Base-by-base conservation (phyloP, 2,888 invertebrate genomes). In the Platycnemis pennipes region DNA sequence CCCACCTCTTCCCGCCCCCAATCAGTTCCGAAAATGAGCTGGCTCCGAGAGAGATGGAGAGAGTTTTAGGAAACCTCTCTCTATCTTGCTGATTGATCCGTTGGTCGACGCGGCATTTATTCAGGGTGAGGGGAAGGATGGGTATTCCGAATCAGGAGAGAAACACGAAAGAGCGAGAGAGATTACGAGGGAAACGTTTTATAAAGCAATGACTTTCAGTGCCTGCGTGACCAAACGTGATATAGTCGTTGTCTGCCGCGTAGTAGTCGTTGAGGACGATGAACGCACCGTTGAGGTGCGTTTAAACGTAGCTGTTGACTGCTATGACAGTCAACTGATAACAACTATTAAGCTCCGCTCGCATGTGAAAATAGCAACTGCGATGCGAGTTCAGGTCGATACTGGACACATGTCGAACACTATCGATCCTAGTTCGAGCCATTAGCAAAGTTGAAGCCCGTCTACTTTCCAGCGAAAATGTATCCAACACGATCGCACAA, bases 51-150 rank as follows among this genome's bases (percentile, higher is more conserved):
- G 16, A n/a, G n/a, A n/a, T n/a, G n/a, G n/a, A n/a, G n/a, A n/a
- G n/a, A n/a, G n/a, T n/a, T 77, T 77, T 77, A 37, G 37, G 31
- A 77, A 13, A 77, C 37, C 77, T 77, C 77, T 11, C 37, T 22
- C 77, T 77, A 77, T 77, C 31, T 37, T 26, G 77, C 77, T 77
- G 77, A 77, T 77, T 77, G 37, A 77, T 77, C 77, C n/a, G 77
- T 77, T 37, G 37, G 37, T 37, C 31, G 77, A 2, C 37, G 37
- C 13, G 37, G 31, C 37, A 77, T 77, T 77, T 77, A 77, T 77
- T 77, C 37, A 77, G 37, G 37, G 13, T 11, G 31, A n/a, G 63
- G 8, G n/a, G n/a, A 8, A 26, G 63, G n/a, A n/a, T 63, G 63
- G 26, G 19, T 26, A 26, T 7, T 8, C n/a, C 63, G 63, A 63